These are phyloP conservation scores for Psophia crepitans DNA, from an alignment of 2,113 vertebrate genomes.

Conservation along the genomic window DNA sequence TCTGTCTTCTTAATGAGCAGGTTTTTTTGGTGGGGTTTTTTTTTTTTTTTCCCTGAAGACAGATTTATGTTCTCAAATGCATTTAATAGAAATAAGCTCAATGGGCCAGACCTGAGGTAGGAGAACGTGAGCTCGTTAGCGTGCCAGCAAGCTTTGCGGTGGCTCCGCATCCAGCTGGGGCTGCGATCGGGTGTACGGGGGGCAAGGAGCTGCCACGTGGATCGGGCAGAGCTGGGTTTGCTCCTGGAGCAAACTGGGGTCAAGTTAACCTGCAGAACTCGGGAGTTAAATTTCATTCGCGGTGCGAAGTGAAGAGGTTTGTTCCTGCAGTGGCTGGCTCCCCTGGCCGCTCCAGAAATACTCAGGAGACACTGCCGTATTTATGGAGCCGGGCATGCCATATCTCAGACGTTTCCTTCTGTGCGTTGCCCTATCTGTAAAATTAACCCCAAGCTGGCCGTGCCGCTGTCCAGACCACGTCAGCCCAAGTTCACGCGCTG, in stretches of 20 bases:
- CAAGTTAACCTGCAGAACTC: not conserved
- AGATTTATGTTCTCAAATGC: slow-evolving; percentile 19
- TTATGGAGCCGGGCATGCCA: not conserved
- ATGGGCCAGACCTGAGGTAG: not conserved
- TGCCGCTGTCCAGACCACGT: not conserved
- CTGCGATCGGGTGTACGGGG: not conserved
- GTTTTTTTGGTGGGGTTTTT: not conserved
- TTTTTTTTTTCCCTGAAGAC: not conserved
- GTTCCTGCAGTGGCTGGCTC: not conserved
- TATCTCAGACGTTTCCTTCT: not conserved
- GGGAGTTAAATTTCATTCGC: rapidly evolving
- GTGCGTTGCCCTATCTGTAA: not conserved
- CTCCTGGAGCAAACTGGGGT: not conserved
- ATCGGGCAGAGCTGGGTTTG: not conserved
- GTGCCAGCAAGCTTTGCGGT: rapidly evolving
- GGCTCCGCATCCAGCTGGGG: not conserved
- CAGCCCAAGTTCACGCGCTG: not conserved
- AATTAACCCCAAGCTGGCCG: not conserved
- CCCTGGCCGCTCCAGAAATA: not conserved
- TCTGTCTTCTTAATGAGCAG: slow-evolving; percentile 53
- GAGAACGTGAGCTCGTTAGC: not conserved
- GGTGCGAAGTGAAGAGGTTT: not conserved
- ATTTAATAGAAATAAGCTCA: slow-evolving; percentile 13
- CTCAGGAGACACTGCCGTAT: not conserved
- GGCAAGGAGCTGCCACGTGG: not conserved